Conservation (phyloP, 2,113 vertebrate species). For the Scopus umbretta region DNA sequence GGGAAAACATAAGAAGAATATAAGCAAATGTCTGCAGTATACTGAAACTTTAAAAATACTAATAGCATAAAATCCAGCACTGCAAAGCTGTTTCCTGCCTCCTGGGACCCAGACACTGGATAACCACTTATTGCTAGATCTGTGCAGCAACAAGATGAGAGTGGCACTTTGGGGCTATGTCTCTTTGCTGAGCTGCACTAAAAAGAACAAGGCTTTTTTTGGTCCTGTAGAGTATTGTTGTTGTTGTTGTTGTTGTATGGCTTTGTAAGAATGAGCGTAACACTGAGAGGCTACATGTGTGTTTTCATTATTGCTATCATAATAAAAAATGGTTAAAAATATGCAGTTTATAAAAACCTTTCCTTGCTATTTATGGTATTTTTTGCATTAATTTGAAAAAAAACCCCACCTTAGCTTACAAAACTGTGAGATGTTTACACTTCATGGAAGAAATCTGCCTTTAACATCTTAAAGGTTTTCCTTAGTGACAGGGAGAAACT, state of each 20-base stretch:
- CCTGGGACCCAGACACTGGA: background rate
- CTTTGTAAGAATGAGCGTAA: background rate
- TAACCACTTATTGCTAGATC: background rate
- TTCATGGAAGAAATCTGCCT: background rate
- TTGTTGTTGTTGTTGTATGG: background rate
- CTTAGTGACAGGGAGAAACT: background rate
- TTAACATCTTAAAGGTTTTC: background rate
- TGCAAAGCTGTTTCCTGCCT: background rate
- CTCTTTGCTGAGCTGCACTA: background rate
- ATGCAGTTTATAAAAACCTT: background rate
- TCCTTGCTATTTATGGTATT: background rate
- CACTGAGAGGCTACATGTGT: background rate
- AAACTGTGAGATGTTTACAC: background rate
- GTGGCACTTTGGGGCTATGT: background rate
- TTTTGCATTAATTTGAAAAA: background rate
- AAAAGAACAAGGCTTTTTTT: background rate
- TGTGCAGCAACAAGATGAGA: background rate
- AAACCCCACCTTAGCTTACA: background rate
- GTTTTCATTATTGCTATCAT: background rate
- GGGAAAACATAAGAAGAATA: background rate
- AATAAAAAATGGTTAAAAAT: background rate
- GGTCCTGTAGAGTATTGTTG: background rate
- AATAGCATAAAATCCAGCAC: background rate
- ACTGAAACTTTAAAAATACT: background rate
- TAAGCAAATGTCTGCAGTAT: background rate